phyloP scores from a whole-genome alignment of 2,888 invertebrate species.

The Lamellibrachia columna region DNA sequence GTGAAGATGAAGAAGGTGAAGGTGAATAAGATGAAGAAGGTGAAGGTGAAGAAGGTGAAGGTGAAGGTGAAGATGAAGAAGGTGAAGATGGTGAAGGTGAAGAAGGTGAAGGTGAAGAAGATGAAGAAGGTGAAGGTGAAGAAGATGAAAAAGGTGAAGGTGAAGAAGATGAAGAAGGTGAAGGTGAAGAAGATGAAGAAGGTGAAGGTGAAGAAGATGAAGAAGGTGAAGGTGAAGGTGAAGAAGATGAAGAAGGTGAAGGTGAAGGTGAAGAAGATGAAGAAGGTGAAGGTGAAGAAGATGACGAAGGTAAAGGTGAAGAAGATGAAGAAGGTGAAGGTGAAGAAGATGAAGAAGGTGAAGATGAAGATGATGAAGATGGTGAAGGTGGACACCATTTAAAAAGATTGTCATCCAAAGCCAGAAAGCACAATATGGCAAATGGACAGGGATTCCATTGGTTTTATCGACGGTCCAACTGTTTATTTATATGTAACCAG shows the following conservation, averaged over 20 bases:
- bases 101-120: not conserved
- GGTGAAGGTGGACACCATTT: constrained; percentile 6
- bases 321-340: not conserved
- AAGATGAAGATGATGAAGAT: not conserved
- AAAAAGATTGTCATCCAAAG: not conserved
- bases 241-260: too few relatives aligned
- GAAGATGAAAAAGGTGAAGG: not conserved
- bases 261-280: not conserved
- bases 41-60: too few relatives aligned
- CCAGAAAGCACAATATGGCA: not conserved
- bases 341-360: not conserved
- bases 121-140: not conserved
- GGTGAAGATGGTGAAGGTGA: not conserved
- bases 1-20: not conserved
- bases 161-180: not conserved
- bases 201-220: too few relatives aligned
- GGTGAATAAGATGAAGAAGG: too few relatives aligned
- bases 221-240: too few relatives aligned
- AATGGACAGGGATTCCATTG: too few relatives aligned
- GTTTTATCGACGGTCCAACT: too few relatives aligned
- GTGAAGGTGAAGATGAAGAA: not conserved
- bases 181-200: constrained; percentile 8
- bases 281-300: too few relatives aligned
- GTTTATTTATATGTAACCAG: not conserved
- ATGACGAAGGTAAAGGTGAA: not conserved